phyloP scores from a whole-genome alignment of 2,797 vertebrate species.

The Yasuhikotakia modesta region DNA sequence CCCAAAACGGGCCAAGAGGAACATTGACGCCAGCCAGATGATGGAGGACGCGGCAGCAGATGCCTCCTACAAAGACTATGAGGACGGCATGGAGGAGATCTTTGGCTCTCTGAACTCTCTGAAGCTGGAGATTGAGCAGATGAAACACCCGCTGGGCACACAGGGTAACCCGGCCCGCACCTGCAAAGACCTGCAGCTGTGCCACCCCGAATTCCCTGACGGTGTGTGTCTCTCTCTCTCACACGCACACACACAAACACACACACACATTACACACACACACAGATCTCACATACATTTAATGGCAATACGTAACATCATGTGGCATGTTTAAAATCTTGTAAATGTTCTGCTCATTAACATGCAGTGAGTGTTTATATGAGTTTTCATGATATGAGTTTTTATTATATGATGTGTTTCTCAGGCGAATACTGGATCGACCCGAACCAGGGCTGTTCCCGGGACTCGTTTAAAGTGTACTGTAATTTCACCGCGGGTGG shows the following conservation, averaged over 20 bases:
- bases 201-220: conserved; percentile 93
- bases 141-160: conserved; percentile 96
- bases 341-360: neutral
- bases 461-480: conserved; percentile 97
- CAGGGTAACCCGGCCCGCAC: conserved; percentile 92
- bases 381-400: too few species aligned
- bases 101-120: conserved; percentile 95
- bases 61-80: conserved; percentile 90
- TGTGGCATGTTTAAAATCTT: neutral
- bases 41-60: conserved; percentile 81
- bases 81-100: conserved; percentile 98
- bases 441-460: conserved; percentile 96
- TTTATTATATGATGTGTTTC: neutral
- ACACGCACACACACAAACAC: neutral
- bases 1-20: conserved; percentile 84
- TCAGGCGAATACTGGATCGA: conserved; percentile 98
- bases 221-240: conserved; percentile 72
- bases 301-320: neutral
- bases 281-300: conserved; percentile 11
- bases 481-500: conserved; percentile 98
- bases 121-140: conserved; percentile 97
- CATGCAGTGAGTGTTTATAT: neutral
- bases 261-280: neutral
- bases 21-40: conserved; percentile 93
- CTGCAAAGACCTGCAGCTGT: conserved; percentile 97